phyloP scores from a whole-genome alignment of 92 coral and sea anemone species.

The Muricea muricata region DNA sequence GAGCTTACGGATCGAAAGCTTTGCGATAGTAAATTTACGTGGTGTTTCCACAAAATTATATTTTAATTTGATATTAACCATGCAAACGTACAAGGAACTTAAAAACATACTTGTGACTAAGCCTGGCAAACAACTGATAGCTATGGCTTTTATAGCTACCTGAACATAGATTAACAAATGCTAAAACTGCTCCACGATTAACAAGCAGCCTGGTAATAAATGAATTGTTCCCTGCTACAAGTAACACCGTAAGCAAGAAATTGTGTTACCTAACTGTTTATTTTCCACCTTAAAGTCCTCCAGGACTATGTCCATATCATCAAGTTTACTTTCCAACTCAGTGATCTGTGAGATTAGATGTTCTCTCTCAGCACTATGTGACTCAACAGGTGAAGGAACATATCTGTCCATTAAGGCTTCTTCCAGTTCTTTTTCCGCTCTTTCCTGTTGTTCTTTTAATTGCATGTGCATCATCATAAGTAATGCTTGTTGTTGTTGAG shows the following conservation, averaged over 20 bases:
- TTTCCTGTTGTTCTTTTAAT: slow-evolving; percentile 89
- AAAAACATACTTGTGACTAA: too few species aligned
- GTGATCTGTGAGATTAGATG: slow-evolving; percentile 77
- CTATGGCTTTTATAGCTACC: too few species aligned
- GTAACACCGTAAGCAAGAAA: background rate
- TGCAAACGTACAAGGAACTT: too few species aligned
- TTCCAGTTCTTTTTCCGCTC: slow-evolving; percentile 79
- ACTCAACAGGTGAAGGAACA: slow-evolving; percentile 78
- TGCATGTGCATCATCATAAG: slow-evolving; percentile 98
- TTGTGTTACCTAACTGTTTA: slow-evolving; percentile 71
- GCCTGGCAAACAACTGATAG: too few species aligned
- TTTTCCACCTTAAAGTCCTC: slow-evolving; percentile 86
- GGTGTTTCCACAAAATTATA: too few species aligned
- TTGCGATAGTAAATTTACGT: too few species aligned
- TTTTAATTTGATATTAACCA: too few species aligned
- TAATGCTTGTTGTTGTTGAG: slow-evolving; percentile 83
- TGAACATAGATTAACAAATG: too few species aligned
- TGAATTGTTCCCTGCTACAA: too few species aligned
- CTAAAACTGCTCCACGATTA: too few species aligned
- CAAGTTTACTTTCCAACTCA: slow-evolving; percentile 84
- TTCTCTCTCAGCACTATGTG: slow-evolving; percentile 80
- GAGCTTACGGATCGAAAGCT: too few species aligned
- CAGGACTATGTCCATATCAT: slow-evolving; percentile 77
- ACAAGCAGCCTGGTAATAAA: too few species aligned
- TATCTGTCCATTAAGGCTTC: slow-evolving; percentile 74